Evolutionary conservation across 2,113 vertebrate genomes (phyloP), one percentile per base, ranked within the genome.

Genomic region (Gambusia holbrooki): DNA sequence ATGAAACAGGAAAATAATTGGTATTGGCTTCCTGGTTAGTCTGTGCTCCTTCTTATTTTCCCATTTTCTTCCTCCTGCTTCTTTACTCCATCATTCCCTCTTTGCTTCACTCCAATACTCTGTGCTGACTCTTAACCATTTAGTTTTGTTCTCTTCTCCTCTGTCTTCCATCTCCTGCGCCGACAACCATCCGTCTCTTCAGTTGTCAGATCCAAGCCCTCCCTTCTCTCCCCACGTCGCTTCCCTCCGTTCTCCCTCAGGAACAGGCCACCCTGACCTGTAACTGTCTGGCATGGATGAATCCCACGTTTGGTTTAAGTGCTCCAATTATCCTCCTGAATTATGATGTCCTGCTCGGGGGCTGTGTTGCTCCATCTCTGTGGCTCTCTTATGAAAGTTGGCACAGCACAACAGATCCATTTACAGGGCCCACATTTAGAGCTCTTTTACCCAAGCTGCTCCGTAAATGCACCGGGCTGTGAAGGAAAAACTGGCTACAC

Each of bases 301-400:
- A 74, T 92, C 88, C 90, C 93, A 92, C 80, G 86, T 91, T 87
- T 83, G 83, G 75, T 90, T 88, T 93, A 91, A 90, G 91, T 87
- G 89, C 74, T 87, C 87, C 90, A 91, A 94, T 94, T 93, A 93
- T 92, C 87, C 90, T 86, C 82, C 77, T 93, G 93, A 94, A 94
- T 93, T 90, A 93, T 92, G 87, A 91, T 84, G 82, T 81, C 66
- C 87, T 83, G 85, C 84, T 89, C 66, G 75, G 82, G 65, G 84
- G 81, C 80, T 48, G 13, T 64, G 82, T 76, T 83, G 75, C 82
- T 71, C 14, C 19, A 65, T 85, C 86, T 89, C 82, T 78, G 69
- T 70, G 73, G 80, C 82, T 84, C 84, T 82, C 85, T 69, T 89
- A 80, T 87, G 80, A 87, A 84, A 73, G 83, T 80, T 92, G 90